Conservation (phyloP, 2,888 invertebrate genomes). For the Rhogogaster chlorosoma region DNA sequence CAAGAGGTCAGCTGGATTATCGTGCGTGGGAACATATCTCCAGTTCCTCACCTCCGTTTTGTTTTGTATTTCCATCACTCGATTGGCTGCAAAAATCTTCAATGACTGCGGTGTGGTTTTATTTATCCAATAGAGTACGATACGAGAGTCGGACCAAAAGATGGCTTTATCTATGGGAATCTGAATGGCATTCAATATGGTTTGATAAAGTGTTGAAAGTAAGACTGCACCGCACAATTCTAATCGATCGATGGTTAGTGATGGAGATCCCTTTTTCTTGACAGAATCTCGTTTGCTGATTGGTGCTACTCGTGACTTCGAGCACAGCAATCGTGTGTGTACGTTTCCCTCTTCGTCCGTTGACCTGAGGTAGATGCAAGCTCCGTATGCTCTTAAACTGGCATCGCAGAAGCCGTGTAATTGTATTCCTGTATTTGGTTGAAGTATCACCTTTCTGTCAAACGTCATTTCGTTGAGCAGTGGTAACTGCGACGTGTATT, state of each 20-base stretch:
- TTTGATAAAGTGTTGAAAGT: background rate
- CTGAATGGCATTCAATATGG: conserved; percentile 8
- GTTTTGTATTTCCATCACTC: background rate
- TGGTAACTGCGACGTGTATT: background rate
- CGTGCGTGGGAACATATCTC: conserved; percentile 33
- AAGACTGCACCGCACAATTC: conserved; percentile 31
- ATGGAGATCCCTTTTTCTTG: background rate
- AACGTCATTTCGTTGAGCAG: conserved; percentile 1
- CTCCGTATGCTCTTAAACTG: conserved; percentile 47
- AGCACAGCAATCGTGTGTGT: conserved; percentile 19
- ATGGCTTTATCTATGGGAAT: background rate
- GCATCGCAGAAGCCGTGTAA: conserved; percentile 53
- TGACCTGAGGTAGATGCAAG: conserved; percentile 43
- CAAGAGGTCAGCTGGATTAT: conserved; percentile 46
- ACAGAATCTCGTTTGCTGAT: conserved; percentile 3
- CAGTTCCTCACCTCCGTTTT: conserved; percentile 13
- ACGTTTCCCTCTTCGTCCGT: conserved; percentile 1
- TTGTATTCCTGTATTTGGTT: background rate
- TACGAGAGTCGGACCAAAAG: conserved; percentile 34
- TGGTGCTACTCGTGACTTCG: conserved; percentile 53
- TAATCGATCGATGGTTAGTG: conserved; percentile 9
- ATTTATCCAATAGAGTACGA: conserved; percentile 37
- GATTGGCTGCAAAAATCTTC: conserved; percentile 21
- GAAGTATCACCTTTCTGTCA: background rate
- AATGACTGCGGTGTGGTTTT: background rate